Conservation (phyloP, 2,888 invertebrate genomes). For the Noctua pronuba region DNA sequence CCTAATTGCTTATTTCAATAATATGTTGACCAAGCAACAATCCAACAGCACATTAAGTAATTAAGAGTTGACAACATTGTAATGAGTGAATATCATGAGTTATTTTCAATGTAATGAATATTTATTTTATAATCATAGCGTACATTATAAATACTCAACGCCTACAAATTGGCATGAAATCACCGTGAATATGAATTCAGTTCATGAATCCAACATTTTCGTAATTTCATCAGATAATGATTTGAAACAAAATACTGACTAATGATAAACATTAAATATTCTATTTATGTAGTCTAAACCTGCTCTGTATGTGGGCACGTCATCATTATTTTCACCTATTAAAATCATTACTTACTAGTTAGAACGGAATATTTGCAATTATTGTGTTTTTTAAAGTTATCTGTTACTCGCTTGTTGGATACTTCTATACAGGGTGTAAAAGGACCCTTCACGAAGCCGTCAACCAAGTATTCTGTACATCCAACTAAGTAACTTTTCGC, state of each 20-base stretch:
- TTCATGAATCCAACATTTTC: conserved; percentile 38
- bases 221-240: conserved; percentile 50
- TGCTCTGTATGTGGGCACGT: background rate
- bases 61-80: conserved; percentile 24
- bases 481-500: too few relatives aligned
- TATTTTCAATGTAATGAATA: conserved; percentile 58
- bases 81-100: conserved; percentile 20
- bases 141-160: conserved; percentile 54
- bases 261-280: conserved; percentile 29
- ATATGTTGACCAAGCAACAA: background rate
- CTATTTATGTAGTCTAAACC: conserved; percentile 12
- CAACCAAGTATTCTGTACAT: too few relatives aligned
- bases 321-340: background rate
- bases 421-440: too few relatives aligned
- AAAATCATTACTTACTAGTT: background rate
- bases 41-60: background rate
- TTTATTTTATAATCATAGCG: conserved; percentile 45
- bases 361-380: background rate
- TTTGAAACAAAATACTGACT: conserved; percentile 36
- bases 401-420: background rate
- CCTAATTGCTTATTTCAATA: background rate
- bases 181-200: conserved; percentile 53
- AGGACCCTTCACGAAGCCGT: too few relatives aligned
- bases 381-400: background rate
- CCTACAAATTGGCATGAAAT: conserved; percentile 67